Base-by-base conservation (phyloP, 2,888 invertebrate genomes). In the Aelia acuminata region DNA sequence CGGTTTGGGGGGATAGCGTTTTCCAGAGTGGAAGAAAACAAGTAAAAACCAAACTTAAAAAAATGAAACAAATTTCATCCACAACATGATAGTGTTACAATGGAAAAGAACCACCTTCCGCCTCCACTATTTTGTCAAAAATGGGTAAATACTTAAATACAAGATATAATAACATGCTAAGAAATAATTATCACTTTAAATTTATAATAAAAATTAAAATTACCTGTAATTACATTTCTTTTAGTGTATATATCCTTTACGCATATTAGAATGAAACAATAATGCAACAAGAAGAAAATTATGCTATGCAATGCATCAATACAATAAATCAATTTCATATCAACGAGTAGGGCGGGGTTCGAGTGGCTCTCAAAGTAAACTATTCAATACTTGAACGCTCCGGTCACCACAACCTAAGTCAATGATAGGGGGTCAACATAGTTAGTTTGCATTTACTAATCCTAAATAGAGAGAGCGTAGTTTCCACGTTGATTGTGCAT, bases 121-220 rank as follows among this genome's bases (percentile, higher is more conserved):
- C 80, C 80, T 80, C 80, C 80, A 80, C 80, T 80, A 80, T 80
- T 75, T 80, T 80, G 80, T 80, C 80, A 80, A 47, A 80, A 43
- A 43, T n/a, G n/a, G 43, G 39, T 70, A 10, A 70, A 70, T 35
- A 35, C 31, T 39, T 39, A 75, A 5, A 39, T 4, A 35, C 31
- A 80, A 80, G 1, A 80, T 80, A 80, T 43, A 13, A 80, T n/a
- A n/a, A 43, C 43, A 80, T 80, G 80, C 43, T 43, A 80, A 43
- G 13, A n/a, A 22, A 80, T 22, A 43, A 80, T 35, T 10, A 70
- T 18, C 26, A 13, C 0, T 57, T 26, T 70, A 70, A 20, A 35
- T 35, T 7, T 70, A 35, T 15, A 13, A 13, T 22, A 35, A 70
- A 70, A 70, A 7, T 26, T n/a, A 43, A 43, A 43, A 43, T 70